A percentile compares a stretch with the other conserved stretches of the same genome.
These are phyloP conservation scores for Patella ulyssiponensis DNA, from an alignment of 2,888 invertebrate species.

Conservation along the genomic window DNA sequence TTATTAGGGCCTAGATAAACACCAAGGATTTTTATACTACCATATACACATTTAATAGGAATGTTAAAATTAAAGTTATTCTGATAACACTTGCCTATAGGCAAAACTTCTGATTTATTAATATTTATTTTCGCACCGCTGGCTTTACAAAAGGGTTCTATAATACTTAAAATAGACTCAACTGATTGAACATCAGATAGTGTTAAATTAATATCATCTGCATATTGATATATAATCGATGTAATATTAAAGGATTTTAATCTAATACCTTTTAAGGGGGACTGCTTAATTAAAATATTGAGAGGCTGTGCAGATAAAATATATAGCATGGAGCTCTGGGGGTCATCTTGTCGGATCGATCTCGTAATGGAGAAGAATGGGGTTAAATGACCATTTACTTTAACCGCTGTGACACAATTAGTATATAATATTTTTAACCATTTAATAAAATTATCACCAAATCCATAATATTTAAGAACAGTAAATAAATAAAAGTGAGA, in stretches of 20 bases:
- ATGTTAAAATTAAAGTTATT: neutral
- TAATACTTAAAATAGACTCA: neutral
- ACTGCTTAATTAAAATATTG: neutral
- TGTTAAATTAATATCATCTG: neutral
- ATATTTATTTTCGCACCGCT: neutral
- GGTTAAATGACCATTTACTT: constrained; percentile 39
- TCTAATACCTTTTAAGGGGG: neutral
- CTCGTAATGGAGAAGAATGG: constrained; percentile 10
- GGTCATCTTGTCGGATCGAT: constrained; percentile 6
- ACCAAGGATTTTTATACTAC: neutral
- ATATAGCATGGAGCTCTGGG: constrained; percentile 8
- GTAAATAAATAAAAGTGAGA: constrained; percentile 39
- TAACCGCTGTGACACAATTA: constrained; percentile 34
- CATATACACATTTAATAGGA: neutral
- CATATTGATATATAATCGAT: neutral
- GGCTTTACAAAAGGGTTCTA: constrained; percentile 4
- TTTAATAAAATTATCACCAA: constrained; percentile 15
- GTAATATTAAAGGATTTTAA: neutral
- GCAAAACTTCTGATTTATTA: neutral
- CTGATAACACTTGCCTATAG: neutral
- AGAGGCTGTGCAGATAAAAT: neutral
- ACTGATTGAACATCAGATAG: neutral
- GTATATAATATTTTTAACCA: constrained; percentile 19
- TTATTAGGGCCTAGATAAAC: neutral
- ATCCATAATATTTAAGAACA: constrained; percentile 12